A percentile compares a stretch with the other conserved stretches of the same genome.
These are phyloP conservation scores for Oncorhynchus tshawytscha DNA, from an alignment of 2,113 vertebrate species.

Conservation along the genomic window DNA sequence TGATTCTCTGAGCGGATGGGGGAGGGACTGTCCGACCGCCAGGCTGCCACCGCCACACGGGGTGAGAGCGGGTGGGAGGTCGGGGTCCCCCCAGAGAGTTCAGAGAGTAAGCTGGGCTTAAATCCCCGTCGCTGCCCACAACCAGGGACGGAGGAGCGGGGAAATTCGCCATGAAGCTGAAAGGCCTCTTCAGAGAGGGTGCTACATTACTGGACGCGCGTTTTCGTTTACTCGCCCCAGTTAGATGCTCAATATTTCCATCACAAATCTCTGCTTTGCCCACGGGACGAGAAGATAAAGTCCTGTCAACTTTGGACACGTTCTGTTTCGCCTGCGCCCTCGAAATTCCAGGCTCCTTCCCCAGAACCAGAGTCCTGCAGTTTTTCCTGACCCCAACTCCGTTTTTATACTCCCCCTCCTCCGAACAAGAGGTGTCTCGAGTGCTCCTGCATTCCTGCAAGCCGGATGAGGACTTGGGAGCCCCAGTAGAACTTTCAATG, in stretches of 20 bases:
- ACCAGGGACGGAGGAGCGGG: conserved; percentile 93
- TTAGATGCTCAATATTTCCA: conserved; percentile 86
- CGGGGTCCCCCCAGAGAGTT: conserved; percentile 91
- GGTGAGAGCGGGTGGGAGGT: conserved; percentile 96
- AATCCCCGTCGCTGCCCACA: conserved; percentile 95
- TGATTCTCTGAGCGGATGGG: conserved; percentile 95
- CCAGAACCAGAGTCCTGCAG: conserved; percentile 84
- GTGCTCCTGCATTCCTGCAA: conserved; percentile 86
- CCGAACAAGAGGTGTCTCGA: conserved; percentile 82
- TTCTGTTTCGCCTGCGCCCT: conserved; percentile 85
- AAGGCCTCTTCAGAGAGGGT: conserved; percentile 85
- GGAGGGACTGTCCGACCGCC: conserved; percentile 97
- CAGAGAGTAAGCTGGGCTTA: conserved; percentile 96
- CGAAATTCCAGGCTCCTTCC: conserved; percentile 80
- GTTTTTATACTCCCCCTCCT: conserved; percentile 88
- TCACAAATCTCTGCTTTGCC: conserved; percentile 83
- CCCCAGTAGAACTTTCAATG: conserved; percentile 75
- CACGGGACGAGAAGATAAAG: conserved; percentile 81
- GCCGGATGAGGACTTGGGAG: conserved; percentile 75
- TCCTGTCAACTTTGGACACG: conserved; percentile 81
- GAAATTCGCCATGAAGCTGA: conserved; percentile 98
- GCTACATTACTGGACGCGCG: conserved; percentile 80
- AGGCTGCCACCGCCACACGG: conserved; percentile 99
- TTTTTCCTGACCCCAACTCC: conserved; percentile 87
- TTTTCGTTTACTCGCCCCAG: conserved; percentile 89